Conservation (phyloP, 2,888 invertebrate genomes). For the Alloplasta piceator region DNA sequence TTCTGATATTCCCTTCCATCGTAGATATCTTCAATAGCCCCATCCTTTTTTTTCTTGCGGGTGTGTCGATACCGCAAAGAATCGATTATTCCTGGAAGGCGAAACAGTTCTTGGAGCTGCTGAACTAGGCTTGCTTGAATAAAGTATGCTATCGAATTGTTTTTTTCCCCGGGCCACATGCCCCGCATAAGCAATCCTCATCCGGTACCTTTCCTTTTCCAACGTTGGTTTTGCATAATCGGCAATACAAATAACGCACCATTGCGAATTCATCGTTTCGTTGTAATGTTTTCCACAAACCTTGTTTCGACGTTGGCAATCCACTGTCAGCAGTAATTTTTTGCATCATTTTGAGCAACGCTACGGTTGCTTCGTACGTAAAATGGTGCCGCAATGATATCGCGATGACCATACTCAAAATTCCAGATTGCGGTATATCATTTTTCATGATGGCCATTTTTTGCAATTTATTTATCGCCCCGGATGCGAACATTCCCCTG, state of each 20-base stretch:
- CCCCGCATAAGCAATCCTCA: constrained; percentile 11
- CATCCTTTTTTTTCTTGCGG: constrained; percentile 27
- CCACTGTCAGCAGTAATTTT: neutral
- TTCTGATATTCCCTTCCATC: constrained; percentile 30
- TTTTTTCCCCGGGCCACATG: constrained; percentile 1
- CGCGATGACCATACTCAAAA: constrained; percentile 7
- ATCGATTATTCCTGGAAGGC: constrained; percentile 10
- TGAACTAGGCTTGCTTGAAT: constrained; percentile 24
- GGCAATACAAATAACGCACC: constrained; percentile 9
- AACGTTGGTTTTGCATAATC: constrained; percentile 6
- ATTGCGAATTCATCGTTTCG: constrained; percentile 25
- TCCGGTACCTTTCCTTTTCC: neutral
- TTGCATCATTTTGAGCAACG: constrained; percentile 13
- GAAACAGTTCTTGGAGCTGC: constrained; percentile 28
- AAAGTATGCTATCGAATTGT: neutral
- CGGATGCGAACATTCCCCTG: neutral
- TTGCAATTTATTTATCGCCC: neutral
- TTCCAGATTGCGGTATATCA: constrained; percentile 11
- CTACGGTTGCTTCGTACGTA: constrained; percentile 15
- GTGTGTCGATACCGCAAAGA: constrained; percentile 41
- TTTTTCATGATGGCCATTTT: constrained; percentile 11
- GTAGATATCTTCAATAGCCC: constrained; percentile 41
- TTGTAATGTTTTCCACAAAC: constrained; percentile 13
- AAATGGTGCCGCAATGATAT: constrained; percentile 32
- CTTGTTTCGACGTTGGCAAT: neutral